phyloP scores from a whole-genome alignment of 2,113 vertebrate species.

The Aspidoscelis tigris region DNA sequence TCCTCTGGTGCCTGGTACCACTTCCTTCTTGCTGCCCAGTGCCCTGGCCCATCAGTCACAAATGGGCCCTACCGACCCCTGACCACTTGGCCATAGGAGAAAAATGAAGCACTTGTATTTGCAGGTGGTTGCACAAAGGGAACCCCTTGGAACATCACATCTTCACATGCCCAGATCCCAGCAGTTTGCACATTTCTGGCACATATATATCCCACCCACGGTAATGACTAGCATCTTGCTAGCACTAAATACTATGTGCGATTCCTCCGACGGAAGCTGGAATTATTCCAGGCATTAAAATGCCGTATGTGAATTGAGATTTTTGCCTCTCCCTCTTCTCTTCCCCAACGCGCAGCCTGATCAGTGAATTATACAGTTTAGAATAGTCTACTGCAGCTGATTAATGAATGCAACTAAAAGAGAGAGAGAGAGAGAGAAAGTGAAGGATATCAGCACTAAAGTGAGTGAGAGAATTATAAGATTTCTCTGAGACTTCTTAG shows the following conservation, averaged over 20 bases:
- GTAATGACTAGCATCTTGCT: neutral
- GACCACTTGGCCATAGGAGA: no score
- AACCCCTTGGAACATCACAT: no score
- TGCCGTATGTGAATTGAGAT: neutral
- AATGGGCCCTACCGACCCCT: no score
- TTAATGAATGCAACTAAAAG: conserved; percentile 32
- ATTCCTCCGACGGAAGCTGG: neutral
- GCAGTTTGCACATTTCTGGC: neutral
- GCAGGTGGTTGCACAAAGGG: no score
- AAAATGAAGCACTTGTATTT: no score
- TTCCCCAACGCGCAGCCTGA: neutral
- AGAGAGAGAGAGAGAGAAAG: conserved; percentile 19
- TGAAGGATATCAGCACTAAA: conserved; percentile 32
- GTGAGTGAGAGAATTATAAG: conserved; percentile 51
- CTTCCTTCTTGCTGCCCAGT: no score
- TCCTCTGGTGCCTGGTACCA: no score
- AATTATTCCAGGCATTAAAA: conserved; percentile 7
- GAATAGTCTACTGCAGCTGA: conserved; percentile 13
- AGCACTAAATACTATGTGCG: neutral
- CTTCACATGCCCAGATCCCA: neutral
- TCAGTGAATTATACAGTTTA: conserved; percentile 35
- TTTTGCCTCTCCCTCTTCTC: no score
- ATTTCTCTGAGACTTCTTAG: conserved; percentile 52
- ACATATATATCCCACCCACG: neutral
- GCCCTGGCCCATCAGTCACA: no score